A percentile compares a stretch with the other conserved stretches of the same genome.
Evolutionary conservation across 2,888 invertebrate genomes (phyloP).

Genomic region (Pachydiplax longipennis): DNA sequence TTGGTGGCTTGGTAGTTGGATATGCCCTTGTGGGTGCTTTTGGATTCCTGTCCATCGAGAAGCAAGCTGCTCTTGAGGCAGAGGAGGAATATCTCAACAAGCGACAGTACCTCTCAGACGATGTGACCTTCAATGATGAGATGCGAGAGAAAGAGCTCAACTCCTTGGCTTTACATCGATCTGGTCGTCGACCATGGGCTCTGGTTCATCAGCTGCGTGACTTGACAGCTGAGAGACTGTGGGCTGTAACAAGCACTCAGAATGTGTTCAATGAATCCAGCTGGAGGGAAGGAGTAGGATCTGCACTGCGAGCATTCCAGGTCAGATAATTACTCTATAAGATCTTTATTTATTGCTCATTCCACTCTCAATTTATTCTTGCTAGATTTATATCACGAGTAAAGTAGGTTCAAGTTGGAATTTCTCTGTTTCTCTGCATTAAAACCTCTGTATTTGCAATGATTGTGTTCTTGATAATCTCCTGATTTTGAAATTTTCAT

Average conservation of each 20-base stretch:
- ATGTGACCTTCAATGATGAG: conserved; percentile 57
- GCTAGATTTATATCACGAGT: background rate
- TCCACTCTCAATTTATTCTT: background rate
- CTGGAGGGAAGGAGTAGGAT: conserved; percentile 70
- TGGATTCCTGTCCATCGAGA: conserved; percentile 81
- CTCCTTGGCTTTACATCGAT: background rate
- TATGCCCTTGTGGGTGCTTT: conserved; percentile 87
- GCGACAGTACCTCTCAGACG: conserved; percentile 47
- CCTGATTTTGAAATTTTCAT: no score
- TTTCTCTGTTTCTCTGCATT: no score
- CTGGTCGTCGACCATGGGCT: conserved; percentile 27
- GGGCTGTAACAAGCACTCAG: conserved; percentile 69
- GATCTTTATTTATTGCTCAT: background rate
- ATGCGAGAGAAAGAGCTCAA: conserved; percentile 60
- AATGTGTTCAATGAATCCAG: conserved; percentile 74
- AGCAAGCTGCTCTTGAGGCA: conserved; percentile 62
- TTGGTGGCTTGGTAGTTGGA: conserved; percentile 85
- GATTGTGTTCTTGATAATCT: no score
- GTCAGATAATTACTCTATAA: background rate
- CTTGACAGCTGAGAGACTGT: conserved; percentile 65
- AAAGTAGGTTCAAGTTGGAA: background rate
- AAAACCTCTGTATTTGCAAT: no score
- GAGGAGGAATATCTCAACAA: conserved; percentile 58
- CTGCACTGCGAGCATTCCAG: conserved; percentile 72
- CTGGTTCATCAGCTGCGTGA: conserved; percentile 48